phyloP scores from a whole-genome alignment of 2,888 invertebrate species.

The Lithophane semibrunnea region DNA sequence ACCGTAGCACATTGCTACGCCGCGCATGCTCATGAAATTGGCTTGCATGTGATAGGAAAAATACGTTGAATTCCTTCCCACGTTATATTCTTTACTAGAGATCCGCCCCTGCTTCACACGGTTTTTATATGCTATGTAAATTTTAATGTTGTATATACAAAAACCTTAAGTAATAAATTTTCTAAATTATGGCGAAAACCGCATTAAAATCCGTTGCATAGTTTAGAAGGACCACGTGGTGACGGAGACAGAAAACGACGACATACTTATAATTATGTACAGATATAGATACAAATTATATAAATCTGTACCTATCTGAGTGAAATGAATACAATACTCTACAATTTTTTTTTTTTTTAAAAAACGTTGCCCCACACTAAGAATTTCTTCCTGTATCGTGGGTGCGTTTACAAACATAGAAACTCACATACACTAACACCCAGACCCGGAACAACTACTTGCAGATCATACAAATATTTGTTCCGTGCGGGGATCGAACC shows the following conservation, averaged over 20 bases:
- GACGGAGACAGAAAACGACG: not conserved
- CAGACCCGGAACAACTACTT: no score
- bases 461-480: no score
- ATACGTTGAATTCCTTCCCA: conserved; percentile 19
- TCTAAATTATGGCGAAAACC: not conserved
- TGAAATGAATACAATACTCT: conserved; percentile 4
- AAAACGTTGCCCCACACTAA: no score
- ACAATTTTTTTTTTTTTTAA: no score
- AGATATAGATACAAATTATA: not conserved
- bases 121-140: not conserved
- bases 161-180: not conserved
- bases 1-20: conserved; percentile 39
- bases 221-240: not conserved
- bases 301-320: not conserved
- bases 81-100: not conserved
- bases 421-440: no score
- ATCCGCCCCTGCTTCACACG: not conserved
- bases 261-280: not conserved
- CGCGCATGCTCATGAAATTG: conserved; percentile 38
- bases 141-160: not conserved
- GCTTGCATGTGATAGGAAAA: conserved; percentile 19
- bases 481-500: no score
- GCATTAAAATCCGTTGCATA: not conserved
- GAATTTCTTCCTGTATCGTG: no score
- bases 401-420: no score